phyloP scores from a whole-genome alignment of 2,888 invertebrate genomes.

The Sphaerophoria rueppellii region DNA sequence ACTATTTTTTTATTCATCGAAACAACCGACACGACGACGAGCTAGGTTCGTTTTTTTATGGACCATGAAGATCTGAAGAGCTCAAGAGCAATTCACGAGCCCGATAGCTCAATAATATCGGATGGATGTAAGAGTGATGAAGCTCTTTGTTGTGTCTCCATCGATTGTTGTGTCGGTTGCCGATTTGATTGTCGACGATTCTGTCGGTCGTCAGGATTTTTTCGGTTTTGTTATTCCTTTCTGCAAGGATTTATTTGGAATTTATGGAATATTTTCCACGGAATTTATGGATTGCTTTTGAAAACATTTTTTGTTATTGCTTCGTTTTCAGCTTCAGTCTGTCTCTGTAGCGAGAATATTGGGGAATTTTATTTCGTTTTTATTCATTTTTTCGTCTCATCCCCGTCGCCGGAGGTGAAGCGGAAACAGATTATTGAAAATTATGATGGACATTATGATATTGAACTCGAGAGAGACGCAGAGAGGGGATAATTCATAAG shows the following conservation, averaged over 20 bases:
- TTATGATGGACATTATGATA: conserved; percentile 55
- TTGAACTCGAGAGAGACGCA: conserved; percentile 3
- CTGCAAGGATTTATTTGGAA: conserved; percentile 54
- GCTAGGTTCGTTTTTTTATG: conserved; percentile 26
- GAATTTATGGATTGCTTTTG: conserved; percentile 62
- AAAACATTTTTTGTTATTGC: conserved; percentile 58
- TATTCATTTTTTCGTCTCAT: conserved; percentile 9
- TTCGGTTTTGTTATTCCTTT: conserved; percentile 36
- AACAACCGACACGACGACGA: not conserved
- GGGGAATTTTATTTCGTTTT: not conserved
- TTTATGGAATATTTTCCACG: conserved; percentile 65
- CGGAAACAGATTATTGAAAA: conserved; percentile 56
- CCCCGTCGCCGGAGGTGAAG: not conserved
- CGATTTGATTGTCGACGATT: not conserved
- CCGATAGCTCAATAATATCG: not conserved
- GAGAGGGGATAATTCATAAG: not conserved
- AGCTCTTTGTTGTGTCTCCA: not conserved
- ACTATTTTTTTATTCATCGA: too few relatives aligned
- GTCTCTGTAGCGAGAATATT: not conserved
- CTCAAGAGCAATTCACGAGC: not conserved
- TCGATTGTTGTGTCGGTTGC: not conserved
- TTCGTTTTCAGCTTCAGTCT: conserved; percentile 12
- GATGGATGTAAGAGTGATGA: conserved; percentile 7
- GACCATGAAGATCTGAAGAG: conserved; percentile 25
- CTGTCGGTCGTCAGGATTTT: conserved; percentile 7